Evolutionary conservation across 2,888 invertebrate genomes (phyloP).

Genomic region (Tipula vernalis): DNA sequence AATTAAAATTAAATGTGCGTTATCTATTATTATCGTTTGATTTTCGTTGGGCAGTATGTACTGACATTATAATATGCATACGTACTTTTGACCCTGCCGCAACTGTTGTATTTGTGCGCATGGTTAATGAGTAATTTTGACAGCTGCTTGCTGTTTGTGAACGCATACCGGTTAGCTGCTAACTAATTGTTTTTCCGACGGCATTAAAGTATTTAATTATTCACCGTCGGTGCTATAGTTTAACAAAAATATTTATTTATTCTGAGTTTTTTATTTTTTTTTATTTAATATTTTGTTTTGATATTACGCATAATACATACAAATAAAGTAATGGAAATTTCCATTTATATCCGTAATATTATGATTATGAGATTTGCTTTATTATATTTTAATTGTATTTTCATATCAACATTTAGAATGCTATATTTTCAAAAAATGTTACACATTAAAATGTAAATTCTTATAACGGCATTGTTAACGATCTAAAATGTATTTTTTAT

Average conservation of each 20-base stretch:
- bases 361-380: no score
- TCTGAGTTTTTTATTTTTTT: no score
- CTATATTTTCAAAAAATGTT: no score
- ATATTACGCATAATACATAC: neutral
- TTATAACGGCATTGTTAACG: no score
- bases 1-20: neutral
- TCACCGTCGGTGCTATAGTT: neutral
- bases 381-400: no score
- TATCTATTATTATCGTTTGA: neutral
- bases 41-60: neutral
- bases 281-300: neutral
- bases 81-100: neutral
- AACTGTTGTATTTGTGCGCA: neutral
- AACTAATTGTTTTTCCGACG: neutral
- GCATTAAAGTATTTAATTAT: neutral
- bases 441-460: no score
- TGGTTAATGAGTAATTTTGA: neutral
- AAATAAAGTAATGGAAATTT: neutral
- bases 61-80: neutral
- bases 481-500: no score
- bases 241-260: neutral
- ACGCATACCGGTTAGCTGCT: neutral
- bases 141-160: neutral
- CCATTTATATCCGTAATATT: neutral
- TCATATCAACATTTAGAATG: no score